Evolutionary conservation across 2,888 invertebrate genomes (phyloP), one percentile per base, ranked within the genome.

Genomic region (Drosophila anomelani): DNA sequence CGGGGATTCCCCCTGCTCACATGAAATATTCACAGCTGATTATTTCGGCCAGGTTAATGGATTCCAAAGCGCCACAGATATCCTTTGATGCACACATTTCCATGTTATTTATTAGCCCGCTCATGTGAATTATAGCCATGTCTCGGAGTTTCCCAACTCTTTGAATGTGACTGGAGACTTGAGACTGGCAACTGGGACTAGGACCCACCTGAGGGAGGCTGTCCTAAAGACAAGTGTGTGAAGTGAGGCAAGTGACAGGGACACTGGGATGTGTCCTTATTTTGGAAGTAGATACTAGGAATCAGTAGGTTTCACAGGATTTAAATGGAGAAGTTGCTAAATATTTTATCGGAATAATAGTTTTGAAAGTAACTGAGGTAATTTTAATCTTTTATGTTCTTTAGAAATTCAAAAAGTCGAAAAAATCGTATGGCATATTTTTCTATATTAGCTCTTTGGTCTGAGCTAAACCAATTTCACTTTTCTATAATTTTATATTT

Each of bases 11-110:
- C 59, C 59, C 20, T 68, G 68, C 32, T 10, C 64, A 57, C 56
- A 79, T 79, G 64, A 88, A 88, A 84, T 86, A 84, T 84, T 84
- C 84, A 81, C 80, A 66, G 71, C 64, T 87, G 85, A 87, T 87
- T 85, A 89, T 88, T 84, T 81, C 6, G 71, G 58, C 23, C 73
- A 76, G 76, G 73, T 74, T 70, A 75, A 76, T 76, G 63, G 41
- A 15, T 75, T 23, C 36, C 26, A 47, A 78, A 78, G 80, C 63
- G 38, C 53, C 72, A 71, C 81, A 84, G 76, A 80, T 90, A 88
- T 90, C 90, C 90, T 86, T 88, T 89, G 90, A 89, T 79, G 79
- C 80, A 62, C 63, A 38, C 46, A 57, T 69, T 81, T 66, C 41
- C 63, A 5, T 72, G 75, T 89, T 80, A 88, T 90, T 88, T 88